Evolutionary conservation across 2,888 invertebrate species (phyloP).

Genomic region (Synergus japonicus): DNA sequence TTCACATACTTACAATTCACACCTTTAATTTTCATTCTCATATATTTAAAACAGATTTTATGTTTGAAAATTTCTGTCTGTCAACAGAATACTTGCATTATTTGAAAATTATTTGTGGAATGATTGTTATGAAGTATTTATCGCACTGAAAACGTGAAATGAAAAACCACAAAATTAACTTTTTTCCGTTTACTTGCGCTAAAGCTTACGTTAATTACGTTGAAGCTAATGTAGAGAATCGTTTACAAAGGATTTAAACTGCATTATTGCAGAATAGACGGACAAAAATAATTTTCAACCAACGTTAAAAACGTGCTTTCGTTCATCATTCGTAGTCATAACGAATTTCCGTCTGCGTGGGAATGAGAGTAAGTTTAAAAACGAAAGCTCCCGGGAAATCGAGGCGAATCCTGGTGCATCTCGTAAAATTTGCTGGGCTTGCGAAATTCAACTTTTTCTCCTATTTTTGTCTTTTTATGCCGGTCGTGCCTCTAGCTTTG

Average conservation of each 20-base stretch:
- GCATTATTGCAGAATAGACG: background rate
- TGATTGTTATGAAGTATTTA: background rate
- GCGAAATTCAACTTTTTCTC: conserved; percentile 1
- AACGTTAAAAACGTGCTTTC: conserved; percentile 11
- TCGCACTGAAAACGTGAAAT: background rate
- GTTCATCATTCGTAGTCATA: conserved; percentile 17
- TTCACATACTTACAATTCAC: background rate
- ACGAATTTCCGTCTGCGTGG: background rate
- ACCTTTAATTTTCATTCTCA: background rate
- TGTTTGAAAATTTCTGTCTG: too few relatives aligned
- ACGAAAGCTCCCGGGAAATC: conserved; percentile 40
- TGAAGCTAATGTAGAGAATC: background rate
- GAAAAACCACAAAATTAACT: background rate
- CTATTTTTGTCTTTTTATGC: conserved; percentile 19
- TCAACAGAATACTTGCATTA: background rate
- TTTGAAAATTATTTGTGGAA: background rate
- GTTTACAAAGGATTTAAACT: background rate
- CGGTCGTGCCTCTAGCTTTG: conserved; percentile 25
- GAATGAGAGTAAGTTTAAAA: conserved; percentile 33
- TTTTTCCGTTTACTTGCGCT: background rate
- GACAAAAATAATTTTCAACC: conserved; percentile 2
- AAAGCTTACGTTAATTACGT: too few relatives aligned
- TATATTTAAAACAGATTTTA: too few relatives aligned
- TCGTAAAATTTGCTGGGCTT: conserved; percentile 38
- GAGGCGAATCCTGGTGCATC: conserved; percentile 18